Base-by-base conservation (phyloP, 92 coral and sea anemone species). In the Epizoanthus scotinus region DNA sequence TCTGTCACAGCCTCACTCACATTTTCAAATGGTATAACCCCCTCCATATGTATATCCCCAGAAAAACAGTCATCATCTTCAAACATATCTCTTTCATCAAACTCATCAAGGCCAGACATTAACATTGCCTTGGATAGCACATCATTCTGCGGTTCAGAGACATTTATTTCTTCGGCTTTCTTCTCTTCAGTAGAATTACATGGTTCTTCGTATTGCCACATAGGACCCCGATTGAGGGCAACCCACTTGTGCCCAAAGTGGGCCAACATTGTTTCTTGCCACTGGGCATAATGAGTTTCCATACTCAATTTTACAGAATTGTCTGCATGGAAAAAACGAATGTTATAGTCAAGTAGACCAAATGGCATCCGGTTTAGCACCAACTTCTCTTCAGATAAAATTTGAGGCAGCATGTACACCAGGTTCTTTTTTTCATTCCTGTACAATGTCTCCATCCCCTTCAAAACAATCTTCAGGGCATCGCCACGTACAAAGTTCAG, bases 221-320 rank as follows among this genome's bases (percentile, higher is more conserved):
- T 70, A 81, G 91, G 94, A 10, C 91, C 91, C 29, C 94, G 67
- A 52, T 71, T 81, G 8, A 86, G 79, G 63, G 77, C 72, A 22
- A 86, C 25, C 87, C 87, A 86, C 77, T 86, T 86, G 50, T 83
- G 90, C 0, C 93, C 90, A 86, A 86, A 90, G 57, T 83, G 90
- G 15, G 88, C 50, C 26, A 83, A 80, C 94, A 90, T 90, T 60
- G 88, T 90, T 47, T 80, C 88, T 9, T 75, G 62, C 94, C 94
- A 87, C 19, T 65, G 31, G 14, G 67, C 82, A 78, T 86, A 80
- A 27, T 90, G 88, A 29, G 79, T 86, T 62, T 89, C 88, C 57
- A 89, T 86, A 26, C 84, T 71, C 28, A 89, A 53, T 26, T 89
- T 89, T n/a, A 64, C 84, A 4, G 87, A 74, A 22, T 25, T 53